These are phyloP conservation scores for Silurus aristotelis DNA, from an alignment of 2,797 vertebrate genomes.

Conservation along the genomic window DNA sequence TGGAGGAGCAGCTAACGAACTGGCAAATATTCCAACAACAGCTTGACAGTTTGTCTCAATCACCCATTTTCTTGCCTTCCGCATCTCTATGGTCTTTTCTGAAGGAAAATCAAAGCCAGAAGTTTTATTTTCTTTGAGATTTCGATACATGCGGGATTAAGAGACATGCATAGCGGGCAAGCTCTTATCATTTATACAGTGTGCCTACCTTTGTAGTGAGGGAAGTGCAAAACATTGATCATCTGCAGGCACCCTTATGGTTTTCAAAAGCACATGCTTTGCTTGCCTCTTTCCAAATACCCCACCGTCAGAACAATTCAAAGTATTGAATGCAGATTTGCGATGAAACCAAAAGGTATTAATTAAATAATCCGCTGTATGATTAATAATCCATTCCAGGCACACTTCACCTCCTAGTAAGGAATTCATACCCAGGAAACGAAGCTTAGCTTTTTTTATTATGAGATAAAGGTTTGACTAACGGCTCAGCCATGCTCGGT, in stretches of 20 bases:
- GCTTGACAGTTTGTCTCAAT: background rate
- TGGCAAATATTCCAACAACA: background rate
- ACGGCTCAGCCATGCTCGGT: background rate
- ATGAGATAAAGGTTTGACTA: constrained; percentile 31
- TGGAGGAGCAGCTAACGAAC: background rate
- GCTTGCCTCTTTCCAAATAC: background rate
- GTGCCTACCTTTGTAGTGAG: background rate
- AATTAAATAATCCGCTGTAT: constrained; percentile 24
- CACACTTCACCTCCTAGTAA: constrained; percentile 1
- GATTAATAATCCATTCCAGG: constrained; percentile 9
- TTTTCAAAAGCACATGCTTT: constrained; percentile 4
- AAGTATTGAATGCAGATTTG: background rate
- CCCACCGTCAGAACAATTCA: background rate
- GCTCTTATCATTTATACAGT: background rate
- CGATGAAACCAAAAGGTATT: background rate
- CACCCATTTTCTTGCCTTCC: background rate
- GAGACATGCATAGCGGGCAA: background rate
- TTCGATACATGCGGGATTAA: background rate
- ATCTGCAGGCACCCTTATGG: background rate
- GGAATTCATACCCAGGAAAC: constrained; percentile 3
- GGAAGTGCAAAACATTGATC: background rate
- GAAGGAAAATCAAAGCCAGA: background rate
- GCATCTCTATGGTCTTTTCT: background rate
- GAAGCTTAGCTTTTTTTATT: background rate
- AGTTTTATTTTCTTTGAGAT: background rate